Evolutionary conservation across 2,797 vertebrate genomes (phyloP), one percentile per base, ranked within the genome.

Genomic region (Phoebastria nigripes): DNA sequence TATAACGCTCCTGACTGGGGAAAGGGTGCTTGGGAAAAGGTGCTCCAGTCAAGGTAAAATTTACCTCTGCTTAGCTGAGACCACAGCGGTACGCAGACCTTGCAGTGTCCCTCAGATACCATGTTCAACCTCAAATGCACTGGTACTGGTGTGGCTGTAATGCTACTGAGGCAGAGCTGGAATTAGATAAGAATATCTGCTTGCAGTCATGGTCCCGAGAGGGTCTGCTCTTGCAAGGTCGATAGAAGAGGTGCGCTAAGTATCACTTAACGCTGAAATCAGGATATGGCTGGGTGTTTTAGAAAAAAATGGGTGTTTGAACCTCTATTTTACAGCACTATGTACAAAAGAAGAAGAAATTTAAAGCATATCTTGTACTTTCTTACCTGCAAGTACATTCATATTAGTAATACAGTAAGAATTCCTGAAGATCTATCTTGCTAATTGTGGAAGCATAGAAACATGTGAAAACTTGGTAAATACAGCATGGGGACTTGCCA

Each of bases 391-490:
- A 39, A 76, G 18, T 70, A 31, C 19, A 2, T 81, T 93, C 52
- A 13, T 31, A 77, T 89, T 77, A 87, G 54, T 80, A 93, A 91
- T 12, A 59, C 0, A 3, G 13, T 66, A 59, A 93, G 73, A 93
- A 90, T 90, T 93, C 71, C 56, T 71, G 35, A 74, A 72, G 67
- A 73, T 74, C 59, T 65, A 6, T 59, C 71, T 58, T 89, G 74
- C 29, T 90, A 41, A 69, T 33, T 67, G 37, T 55, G 52, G 51
- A 81, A 81, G 61, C 59, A 62, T 44, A 80, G 52, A 73, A 90
- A 87, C 63, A 42, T 29, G 78, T 74, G 42, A 85, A 89, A 89
- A 95, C 70, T 79, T 94, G 90, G 90, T 89, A 89, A 93, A 87
- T 67, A 35, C 3, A 6, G 52, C 33, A 61, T 31, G 21, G 46